Evolutionary conservation across 2,797 vertebrate genomes (phyloP).

Genomic region (Paedocypris micromegethes): DNA sequence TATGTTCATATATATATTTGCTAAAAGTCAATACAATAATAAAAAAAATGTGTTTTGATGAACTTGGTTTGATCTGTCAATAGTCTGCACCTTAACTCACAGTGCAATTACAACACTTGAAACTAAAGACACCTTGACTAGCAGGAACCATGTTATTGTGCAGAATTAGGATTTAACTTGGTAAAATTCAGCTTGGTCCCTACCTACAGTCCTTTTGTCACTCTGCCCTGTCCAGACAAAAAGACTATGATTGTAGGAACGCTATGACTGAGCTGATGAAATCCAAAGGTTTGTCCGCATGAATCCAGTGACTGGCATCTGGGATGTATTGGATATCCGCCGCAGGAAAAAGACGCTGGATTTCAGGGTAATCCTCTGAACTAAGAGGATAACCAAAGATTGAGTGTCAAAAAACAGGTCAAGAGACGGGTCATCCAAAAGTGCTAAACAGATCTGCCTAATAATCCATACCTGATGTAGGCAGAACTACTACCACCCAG

Average conservation of each 20-base stretch:
- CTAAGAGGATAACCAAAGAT: constrained; percentile 56
- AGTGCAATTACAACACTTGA: constrained; percentile 24
- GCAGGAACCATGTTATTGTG: constrained; percentile 25
- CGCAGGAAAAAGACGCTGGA: constrained; percentile 82
- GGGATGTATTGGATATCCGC: constrained; percentile 83
- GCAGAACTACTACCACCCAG: constrained; percentile 83
- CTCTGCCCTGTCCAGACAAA: constrained; percentile 33
- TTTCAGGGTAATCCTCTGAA: constrained; percentile 84
- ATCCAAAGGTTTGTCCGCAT: constrained; percentile 85
- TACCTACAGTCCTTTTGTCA: constrained; percentile 22
- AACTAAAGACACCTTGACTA: constrained; percentile 12
- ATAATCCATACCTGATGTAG: constrained; percentile 77
- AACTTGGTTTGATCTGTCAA: no score
- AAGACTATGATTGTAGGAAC: constrained; percentile 76
- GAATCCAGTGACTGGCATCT: constrained; percentile 89
- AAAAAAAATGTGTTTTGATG: no score
- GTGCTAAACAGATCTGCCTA: background rate
- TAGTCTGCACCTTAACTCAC: constrained; percentile 9
- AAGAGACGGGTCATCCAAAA: background rate
- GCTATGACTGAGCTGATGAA: constrained; percentile 82
- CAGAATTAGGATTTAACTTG: constrained; percentile 8
- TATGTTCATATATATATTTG: background rate
- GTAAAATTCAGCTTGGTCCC: constrained; percentile 28
- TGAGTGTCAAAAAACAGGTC: background rate
- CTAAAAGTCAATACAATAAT: no score